phyloP scores from a whole-genome alignment of 2,113 vertebrate species.

The Megaceryle torquata region DNA sequence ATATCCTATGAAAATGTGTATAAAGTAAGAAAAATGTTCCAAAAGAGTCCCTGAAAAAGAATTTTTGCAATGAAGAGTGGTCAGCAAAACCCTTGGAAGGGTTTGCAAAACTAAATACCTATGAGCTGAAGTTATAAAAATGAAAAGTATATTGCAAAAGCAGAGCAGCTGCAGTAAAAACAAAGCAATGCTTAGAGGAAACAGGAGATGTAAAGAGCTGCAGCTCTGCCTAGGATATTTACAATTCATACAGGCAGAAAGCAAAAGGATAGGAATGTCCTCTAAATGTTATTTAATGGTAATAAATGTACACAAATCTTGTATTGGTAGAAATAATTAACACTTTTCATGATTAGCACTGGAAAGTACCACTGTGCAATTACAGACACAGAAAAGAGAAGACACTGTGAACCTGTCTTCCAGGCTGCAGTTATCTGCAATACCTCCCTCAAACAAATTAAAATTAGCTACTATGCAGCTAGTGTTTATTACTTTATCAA shows the following conservation, averaged over 20 bases:
- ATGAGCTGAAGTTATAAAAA: not conserved
- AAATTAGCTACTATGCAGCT: not conserved
- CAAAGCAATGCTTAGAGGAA: not conserved
- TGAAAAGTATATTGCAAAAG: not conserved
- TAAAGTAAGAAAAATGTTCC: not conserved
- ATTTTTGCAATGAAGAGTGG: not conserved
- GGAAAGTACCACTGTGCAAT: not conserved
- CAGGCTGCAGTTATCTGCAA: not conserved
- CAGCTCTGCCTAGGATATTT: not conserved
- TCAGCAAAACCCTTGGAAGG: not conserved
- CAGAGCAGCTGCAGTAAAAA: not conserved
- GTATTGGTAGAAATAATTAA: not conserved
- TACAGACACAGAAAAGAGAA: not conserved
- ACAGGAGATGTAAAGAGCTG: not conserved
- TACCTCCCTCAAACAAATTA: not conserved
- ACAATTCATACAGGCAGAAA: not conserved
- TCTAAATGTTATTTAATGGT: not conserved
- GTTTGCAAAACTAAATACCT: not conserved
- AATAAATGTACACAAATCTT: not conserved
- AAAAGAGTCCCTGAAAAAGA: not conserved
- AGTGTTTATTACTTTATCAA: not conserved
- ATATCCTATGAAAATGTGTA: not conserved
- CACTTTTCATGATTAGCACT: not conserved
- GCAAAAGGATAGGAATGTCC: not conserved
- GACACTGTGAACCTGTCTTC: not conserved